Evolutionary conservation across 1,140 invertebrate species (phyloP).

Genomic region (Drosophila orena): DNA sequence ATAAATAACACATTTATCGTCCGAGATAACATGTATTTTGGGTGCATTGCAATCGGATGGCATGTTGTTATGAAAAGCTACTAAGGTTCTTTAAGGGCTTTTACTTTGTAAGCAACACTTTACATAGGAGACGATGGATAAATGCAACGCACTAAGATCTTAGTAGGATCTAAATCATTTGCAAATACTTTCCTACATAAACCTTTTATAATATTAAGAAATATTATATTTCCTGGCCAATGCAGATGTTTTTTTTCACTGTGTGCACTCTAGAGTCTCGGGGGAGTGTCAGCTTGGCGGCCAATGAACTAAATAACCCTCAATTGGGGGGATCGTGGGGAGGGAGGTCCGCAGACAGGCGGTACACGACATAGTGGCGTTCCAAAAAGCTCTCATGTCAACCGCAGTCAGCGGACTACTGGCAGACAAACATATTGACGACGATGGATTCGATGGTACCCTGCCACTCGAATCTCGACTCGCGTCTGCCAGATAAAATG

Average conservation of each 20-base stretch:
- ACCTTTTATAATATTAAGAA: background rate
- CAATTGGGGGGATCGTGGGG: conserved; percentile 32
- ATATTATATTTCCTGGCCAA: background rate
- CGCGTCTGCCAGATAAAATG: conserved; percentile 74
- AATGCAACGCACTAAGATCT: too few species aligned
- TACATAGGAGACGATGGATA: too few species aligned
- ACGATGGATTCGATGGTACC: conserved; percentile 21
- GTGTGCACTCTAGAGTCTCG: conserved; percentile 2
- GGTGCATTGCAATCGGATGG: too few species aligned
- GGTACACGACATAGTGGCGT: conserved; percentile 43
- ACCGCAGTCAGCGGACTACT: conserved; percentile 56
- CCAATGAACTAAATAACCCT: conserved; percentile 73
- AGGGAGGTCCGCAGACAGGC: conserved; percentile 43
- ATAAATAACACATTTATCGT: too few species aligned
- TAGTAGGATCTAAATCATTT: background rate
- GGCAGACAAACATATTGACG: conserved; percentile 46
- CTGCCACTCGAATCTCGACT: conserved; percentile 64
- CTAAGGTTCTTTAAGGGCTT: too few species aligned
- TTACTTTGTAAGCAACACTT: too few species aligned
- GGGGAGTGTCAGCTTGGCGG: conserved; percentile 59
- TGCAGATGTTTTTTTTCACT: conserved; percentile 1
- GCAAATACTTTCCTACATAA: too few species aligned
- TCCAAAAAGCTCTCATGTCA: conserved; percentile 69
- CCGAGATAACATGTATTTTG: too few species aligned
- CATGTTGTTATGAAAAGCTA: too few species aligned